A percentile compares a stretch with the other conserved stretches of the same genome.
Evolutionary conservation across 2,888 invertebrate species (phyloP).

Genomic region (Acronicta psi): DNA sequence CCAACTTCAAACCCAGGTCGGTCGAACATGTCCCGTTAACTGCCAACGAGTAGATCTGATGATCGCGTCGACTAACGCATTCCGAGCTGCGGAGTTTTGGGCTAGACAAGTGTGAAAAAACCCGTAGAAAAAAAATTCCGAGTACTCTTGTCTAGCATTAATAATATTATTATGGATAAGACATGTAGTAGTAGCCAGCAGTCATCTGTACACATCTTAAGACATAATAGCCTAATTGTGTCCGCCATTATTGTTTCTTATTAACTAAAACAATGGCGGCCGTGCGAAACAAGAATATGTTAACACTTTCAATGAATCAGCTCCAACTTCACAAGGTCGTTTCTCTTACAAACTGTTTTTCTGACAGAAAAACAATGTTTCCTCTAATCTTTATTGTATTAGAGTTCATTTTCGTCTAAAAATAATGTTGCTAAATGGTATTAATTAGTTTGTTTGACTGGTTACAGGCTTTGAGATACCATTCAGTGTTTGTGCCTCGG

Average conservation of each 20-base stretch:
- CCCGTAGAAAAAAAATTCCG: no score
- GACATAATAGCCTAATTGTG: constrained; percentile 58
- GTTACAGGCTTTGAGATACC: constrained; percentile 61
- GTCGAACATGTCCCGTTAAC: no score
- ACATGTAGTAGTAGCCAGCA: constrained; percentile 30
- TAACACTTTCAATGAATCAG: constrained; percentile 70
- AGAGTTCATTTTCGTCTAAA: constrained; percentile 40
- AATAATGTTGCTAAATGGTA: background rate
- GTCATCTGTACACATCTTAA: constrained; percentile 50
- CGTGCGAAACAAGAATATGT: constrained; percentile 70
- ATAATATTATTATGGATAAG: no score
- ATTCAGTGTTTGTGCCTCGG: constrained; percentile 64
- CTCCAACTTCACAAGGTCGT: constrained; percentile 61
- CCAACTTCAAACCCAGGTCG: no score
- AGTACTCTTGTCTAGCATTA: no score
- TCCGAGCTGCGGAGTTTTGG: no score
- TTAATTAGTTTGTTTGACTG: constrained; percentile 21
- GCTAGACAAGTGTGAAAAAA: no score
- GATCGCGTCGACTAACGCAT: no score
- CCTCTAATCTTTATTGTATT: constrained; percentile 13
- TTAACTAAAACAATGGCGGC: constrained; percentile 69
- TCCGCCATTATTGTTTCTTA: constrained; percentile 63
- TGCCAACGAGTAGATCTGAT: no score
- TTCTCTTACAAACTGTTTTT: constrained; percentile 41
- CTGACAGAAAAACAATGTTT: constrained; percentile 10